Evolutionary conservation across 2,888 invertebrate species (phyloP).

Genomic region (Drosophila falleni): DNA sequence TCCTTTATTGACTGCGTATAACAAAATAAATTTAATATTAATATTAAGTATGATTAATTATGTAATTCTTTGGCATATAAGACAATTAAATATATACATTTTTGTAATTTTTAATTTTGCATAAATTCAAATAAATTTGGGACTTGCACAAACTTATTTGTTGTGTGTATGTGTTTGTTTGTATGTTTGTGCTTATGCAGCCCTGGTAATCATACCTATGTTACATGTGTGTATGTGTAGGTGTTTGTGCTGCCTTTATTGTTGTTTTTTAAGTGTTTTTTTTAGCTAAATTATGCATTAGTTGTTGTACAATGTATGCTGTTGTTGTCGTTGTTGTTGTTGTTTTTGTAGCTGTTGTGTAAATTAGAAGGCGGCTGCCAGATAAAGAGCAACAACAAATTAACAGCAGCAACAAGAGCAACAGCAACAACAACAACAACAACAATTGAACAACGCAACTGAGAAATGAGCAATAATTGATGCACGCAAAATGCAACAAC

Average conservation of each 20-base stretch:
- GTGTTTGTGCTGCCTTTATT: neutral
- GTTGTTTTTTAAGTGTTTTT: constrained; percentile 17
- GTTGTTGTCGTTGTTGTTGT: constrained; percentile 41
- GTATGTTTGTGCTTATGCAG: neutral
- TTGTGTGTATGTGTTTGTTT: neutral
- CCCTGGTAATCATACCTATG: constrained; percentile 8
- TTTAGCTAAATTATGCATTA: constrained; percentile 68
- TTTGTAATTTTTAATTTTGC: no score
- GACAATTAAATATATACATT: no score
- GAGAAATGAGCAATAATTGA: constrained; percentile 79
- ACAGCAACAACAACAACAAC: constrained; percentile 24
- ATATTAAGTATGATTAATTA: no score
- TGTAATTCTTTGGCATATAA: no score
- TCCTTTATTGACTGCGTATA: no score
- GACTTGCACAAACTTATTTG: no score
- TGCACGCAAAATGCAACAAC: constrained; percentile 76
- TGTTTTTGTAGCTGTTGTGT: constrained; percentile 57
- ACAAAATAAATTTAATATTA: no score
- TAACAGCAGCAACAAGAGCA: constrained; percentile 26
- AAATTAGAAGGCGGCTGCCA: constrained; percentile 77
- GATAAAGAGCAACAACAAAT: constrained; percentile 57
- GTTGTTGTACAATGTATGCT: constrained; percentile 61
- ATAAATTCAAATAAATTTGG: no score
- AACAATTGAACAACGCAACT: constrained; percentile 68
- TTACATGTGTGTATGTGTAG: neutral